Percentiles rank a stretch among this genome's conserved stretches.
Conservation (phyloP, 53 echinoderm and acorn worm species). For the Holothuria leucospilota region DNA sequence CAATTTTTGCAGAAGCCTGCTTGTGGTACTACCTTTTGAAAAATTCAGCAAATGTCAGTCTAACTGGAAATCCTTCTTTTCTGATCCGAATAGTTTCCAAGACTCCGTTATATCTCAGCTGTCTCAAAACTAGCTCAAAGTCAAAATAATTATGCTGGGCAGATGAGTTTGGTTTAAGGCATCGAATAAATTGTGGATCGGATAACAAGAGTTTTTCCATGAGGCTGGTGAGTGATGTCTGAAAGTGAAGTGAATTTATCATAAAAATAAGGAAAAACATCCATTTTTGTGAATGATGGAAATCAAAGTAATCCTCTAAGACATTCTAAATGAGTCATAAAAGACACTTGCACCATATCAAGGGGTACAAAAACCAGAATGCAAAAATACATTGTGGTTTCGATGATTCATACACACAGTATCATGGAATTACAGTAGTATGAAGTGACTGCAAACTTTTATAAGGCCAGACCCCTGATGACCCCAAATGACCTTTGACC, state of each 20-base stretch:
- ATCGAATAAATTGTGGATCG: slow-evolving; percentile 93
- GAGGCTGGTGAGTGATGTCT: slow-evolving; percentile 84
- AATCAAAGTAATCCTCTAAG: no score
- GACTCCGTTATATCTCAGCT: slow-evolving; percentile 92
- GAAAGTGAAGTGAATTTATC: background rate
- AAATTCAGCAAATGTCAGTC: slow-evolving; percentile 84
- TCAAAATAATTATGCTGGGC: slow-evolving; percentile 78
- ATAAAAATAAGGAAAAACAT: no score
- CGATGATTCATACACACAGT: no score
- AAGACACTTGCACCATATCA: no score
- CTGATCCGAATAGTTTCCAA: slow-evolving; percentile 90
- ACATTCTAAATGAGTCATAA: no score
- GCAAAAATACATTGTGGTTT: no score
- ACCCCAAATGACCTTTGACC: no score
- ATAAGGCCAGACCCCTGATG: no score
- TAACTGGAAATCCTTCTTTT: slow-evolving; percentile 76
- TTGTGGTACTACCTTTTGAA: slow-evolving; percentile 66
- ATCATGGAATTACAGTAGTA: no score
- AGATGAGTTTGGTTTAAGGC: slow-evolving; percentile 85
- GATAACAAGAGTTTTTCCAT: slow-evolving; percentile 94
- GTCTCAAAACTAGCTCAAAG: slow-evolving; percentile 73
- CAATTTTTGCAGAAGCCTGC: background rate
- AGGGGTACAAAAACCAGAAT: no score
- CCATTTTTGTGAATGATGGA: no score
- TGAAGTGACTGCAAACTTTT: no score